These are phyloP conservation scores for Phallusia fumigata DNA, from an alignment of 23 tunicate genomes.

Conservation along the genomic window DNA sequence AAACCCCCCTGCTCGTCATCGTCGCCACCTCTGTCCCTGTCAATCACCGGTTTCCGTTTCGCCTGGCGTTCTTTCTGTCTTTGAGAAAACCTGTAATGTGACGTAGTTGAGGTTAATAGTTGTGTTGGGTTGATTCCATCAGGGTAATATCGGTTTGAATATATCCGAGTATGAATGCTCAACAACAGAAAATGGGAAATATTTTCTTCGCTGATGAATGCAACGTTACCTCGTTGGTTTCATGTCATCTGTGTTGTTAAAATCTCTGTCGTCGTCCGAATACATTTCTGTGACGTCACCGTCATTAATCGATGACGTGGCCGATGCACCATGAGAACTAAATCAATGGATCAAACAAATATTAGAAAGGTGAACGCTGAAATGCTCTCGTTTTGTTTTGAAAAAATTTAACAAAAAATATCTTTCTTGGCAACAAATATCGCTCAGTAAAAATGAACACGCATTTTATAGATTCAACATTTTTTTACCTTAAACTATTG, in stretches of 20 bases:
- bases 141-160: too few species aligned
- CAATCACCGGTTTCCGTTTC: constrained; percentile 15
- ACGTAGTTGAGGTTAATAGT: too few species aligned
- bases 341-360: not conserved
- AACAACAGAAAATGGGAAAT: too few species aligned
- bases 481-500: not conserved
- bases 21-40: not conserved
- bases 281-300: not conserved
- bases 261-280: not conserved
- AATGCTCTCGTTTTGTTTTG: too few species aligned
- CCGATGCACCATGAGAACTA: not conserved
- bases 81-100: constrained; percentile 36
- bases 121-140: too few species aligned
- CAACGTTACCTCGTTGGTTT: constrained; percentile 6
- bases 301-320: not conserved
- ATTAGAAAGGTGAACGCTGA: too few species aligned
- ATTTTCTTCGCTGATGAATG: too few species aligned
- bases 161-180: too few species aligned
- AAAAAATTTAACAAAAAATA: too few species aligned
- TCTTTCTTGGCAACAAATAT: too few species aligned
- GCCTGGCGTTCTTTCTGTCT: constrained; percentile 52
- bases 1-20: not conserved
- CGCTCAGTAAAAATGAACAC: too few species aligned
- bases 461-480: too few species aligned
- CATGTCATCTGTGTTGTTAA: constrained; percentile 6